Evolutionary conservation across 2,797 vertebrate species (phyloP), one percentile per base, ranked within the genome.

Genomic region (Microctenopoma stevenorrisi): DNA sequence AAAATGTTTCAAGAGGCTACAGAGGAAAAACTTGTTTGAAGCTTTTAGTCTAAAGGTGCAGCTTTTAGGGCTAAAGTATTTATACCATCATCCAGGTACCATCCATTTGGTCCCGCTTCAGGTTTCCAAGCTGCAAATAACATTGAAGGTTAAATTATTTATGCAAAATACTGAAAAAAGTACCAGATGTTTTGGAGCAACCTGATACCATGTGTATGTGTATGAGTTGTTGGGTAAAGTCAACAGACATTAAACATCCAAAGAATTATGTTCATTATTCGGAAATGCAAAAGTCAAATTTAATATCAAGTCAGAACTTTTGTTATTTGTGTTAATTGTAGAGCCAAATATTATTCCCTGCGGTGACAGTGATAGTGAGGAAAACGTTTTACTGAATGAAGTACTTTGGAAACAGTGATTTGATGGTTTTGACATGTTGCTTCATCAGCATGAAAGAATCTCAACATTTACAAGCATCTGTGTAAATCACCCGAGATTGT

Each of bases 101-200:
- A 37, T 78, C 49, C 57, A 78, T 76, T 82, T 59, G 59, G 11
- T 35, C 33, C 33, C 8, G 33, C 33, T 7, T 35, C 28, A 59
- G 28, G 52, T 76, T 55, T 54, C 26, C n/a, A 58, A 77, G 55
- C 51, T 64, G 33, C 48, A 70, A 85, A 82, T 68, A 78, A 49
- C 49, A 9, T 14, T 14, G 9, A 53, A 48, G 44, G 11, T 5
- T 79, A 16, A 81, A 84, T 79, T 64, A 87, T 81, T 87, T 28
- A 86, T 22, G 35, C 40, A 47, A 43, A 62, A 51, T 53, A n/a
- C 51, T 67, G 25, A 55, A 60, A 59, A 63, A 33, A 47, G 4
- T 11, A 40, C 1, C 11, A 10, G 37, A 38, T 12, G 37, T 38
- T 38, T 38, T 9, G 37, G 3, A 38, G 9, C 37, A 38, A 40